Evolutionary conservation across 2,888 invertebrate genomes (phyloP).

Genomic region (Calameuta idolon): DNA sequence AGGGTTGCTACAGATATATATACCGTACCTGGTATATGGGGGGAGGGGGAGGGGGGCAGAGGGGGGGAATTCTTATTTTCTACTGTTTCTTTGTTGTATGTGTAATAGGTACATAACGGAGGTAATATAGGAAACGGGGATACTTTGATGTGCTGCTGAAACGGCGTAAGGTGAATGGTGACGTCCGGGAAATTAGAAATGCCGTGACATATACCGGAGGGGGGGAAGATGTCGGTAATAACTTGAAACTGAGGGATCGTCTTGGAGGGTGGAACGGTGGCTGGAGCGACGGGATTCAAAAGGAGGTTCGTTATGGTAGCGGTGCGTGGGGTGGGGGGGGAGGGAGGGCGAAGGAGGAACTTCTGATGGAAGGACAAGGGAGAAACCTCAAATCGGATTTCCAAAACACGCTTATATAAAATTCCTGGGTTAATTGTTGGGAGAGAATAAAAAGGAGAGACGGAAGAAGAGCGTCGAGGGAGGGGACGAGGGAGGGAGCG

Average conservation of each 20-base stretch:
- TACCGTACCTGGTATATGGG: neutral
- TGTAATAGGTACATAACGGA: neutral
- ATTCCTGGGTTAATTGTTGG: constrained; percentile 28
- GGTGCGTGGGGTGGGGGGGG: neutral
- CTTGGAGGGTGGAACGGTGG: constrained; percentile 12
- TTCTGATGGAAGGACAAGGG: constrained; percentile 12
- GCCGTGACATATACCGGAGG: neutral
- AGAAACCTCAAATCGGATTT: constrained; percentile 47
- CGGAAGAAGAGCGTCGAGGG: neutral
- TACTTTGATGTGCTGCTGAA: neutral
- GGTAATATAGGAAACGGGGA: neutral
- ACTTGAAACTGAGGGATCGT: neutral
- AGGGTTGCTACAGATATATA: neutral
- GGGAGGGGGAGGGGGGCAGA: too few relatives aligned
- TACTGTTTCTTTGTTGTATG: neutral
- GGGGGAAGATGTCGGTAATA: neutral
- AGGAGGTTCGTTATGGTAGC: neutral
- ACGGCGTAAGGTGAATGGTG: neutral
- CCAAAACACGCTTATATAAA: constrained; percentile 40
- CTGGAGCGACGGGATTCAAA: neutral
- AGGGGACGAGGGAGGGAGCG: constrained; percentile 2
- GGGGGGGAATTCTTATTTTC: neutral
- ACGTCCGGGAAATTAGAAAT: neutral
- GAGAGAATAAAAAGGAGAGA: constrained; percentile 20
- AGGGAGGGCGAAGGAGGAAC: neutral